Conservation (phyloP, 2,113 vertebrate species). For the Recurvirostra avosetta region DNA sequence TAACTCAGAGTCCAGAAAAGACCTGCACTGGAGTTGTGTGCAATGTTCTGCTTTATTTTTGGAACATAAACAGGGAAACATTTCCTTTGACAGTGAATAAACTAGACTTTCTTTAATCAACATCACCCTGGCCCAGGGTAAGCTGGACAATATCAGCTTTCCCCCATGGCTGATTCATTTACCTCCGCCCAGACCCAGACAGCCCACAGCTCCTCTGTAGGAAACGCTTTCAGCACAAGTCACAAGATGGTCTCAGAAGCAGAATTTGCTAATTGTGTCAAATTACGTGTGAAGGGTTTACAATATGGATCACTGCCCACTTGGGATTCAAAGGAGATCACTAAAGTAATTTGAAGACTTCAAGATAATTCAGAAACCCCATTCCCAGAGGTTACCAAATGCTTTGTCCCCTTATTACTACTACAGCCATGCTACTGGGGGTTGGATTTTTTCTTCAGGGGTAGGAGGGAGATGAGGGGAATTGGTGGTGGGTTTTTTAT, state of each 20-base stretch:
- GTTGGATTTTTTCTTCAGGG: background rate
- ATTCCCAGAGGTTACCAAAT: conserved; percentile 2
- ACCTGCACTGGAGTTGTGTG: background rate
- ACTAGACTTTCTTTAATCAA: background rate
- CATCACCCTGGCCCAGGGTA: background rate
- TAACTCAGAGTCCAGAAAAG: background rate
- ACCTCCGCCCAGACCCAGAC: background rate
- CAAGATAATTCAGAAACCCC: conserved; percentile 1
- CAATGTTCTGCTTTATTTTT: background rate
- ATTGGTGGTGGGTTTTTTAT: background rate
- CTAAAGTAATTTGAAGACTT: conserved; percentile 36
- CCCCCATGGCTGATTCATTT: background rate
- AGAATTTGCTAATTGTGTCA: conserved; percentile 35
- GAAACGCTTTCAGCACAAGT: background rate
- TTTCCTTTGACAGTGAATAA: background rate
- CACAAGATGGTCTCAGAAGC: conserved; percentile 13
- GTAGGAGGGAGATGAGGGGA: background rate
- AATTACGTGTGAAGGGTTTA: conserved; percentile 37
- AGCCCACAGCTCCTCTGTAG: background rate
- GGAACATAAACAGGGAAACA: background rate
- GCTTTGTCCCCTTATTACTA: background rate
- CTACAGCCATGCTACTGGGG: background rate
- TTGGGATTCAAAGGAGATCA: conserved; percentile 32
- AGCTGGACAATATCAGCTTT: background rate
- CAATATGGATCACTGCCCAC: conserved; percentile 39